These are phyloP conservation scores for Psylliodes chrysocephalus DNA, from an alignment of 2,888 invertebrate species.

Conservation along the genomic window DNA sequence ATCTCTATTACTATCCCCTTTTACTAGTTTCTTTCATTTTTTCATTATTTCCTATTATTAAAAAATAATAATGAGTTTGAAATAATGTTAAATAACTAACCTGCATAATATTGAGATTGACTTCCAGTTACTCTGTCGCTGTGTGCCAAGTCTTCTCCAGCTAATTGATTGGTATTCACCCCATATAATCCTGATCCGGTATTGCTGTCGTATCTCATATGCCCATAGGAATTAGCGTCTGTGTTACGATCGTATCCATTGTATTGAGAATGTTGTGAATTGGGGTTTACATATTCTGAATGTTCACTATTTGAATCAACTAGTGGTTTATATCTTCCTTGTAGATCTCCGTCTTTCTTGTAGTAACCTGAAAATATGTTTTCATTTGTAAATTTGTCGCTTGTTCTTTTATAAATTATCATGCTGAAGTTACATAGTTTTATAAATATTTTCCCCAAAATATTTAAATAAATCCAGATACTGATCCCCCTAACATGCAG, in stretches of 20 bases:
- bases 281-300: constrained; percentile 61
- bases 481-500: too few species aligned
- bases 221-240: constrained; percentile 44
- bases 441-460: too few species aligned
- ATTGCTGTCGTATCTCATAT: constrained; percentile 42
- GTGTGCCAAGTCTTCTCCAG: constrained; percentile 38
- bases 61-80: too few species aligned
- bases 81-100: too few species aligned
- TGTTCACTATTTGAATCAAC: constrained; percentile 60
- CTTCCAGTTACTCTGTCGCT: constrained; percentile 34
- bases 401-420: too few species aligned
- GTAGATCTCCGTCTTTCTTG: constrained; percentile 60
- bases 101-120: constrained; percentile 33
- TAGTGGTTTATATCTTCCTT: constrained; percentile 56
- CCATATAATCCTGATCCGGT: constrained; percentile 35
- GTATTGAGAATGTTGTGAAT: constrained; percentile 39
- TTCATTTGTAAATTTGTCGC: too few species aligned
- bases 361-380: constrained; percentile 58
- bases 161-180: constrained; percentile 26
- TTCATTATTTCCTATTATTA: too few species aligned
- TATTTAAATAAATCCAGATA: too few species aligned
- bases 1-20: too few species aligned
- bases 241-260: constrained; percentile 27
- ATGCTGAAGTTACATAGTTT: too few species aligned
- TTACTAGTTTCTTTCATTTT: too few species aligned